Percentiles rank a stretch among this genome's conserved stretches.
phyloP scores from a whole-genome alignment of 2,888 invertebrate genomes.

The Netelia fuscicornis region DNA sequence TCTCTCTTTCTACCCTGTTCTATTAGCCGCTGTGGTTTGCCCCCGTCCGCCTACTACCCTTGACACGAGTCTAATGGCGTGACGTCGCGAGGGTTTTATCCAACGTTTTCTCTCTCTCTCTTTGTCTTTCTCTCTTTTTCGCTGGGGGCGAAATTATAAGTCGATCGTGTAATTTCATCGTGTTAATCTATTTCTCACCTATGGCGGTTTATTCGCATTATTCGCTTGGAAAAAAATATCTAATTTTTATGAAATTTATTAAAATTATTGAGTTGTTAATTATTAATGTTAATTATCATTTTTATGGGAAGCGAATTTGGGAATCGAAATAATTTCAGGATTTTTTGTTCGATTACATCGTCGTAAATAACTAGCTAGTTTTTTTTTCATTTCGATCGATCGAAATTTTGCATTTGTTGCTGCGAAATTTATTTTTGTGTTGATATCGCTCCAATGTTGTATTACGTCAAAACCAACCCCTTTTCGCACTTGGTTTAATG shows the following conservation, averaged over 20 bases:
- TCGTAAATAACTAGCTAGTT: no score
- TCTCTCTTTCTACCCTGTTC: conserved; percentile 38
- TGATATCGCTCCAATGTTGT: neutral
- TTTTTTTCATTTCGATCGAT: no score
- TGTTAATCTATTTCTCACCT: neutral
- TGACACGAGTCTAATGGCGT: conserved; percentile 17
- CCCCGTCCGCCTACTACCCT: conserved; percentile 22
- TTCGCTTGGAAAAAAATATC: neutral
- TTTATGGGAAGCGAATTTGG: no score
- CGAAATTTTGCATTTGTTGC: no score
- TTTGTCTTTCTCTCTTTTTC: neutral
- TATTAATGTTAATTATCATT: no score
- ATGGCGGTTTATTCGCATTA: neutral
- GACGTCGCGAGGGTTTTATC: conserved; percentile 39
- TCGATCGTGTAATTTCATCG: neutral
- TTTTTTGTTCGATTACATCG: no score
- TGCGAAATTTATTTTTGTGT: no score
- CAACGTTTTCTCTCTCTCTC: neutral
- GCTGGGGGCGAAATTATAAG: conserved; percentile 7
- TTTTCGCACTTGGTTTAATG: conserved; percentile 14
- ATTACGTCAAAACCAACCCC: conserved; percentile 25
- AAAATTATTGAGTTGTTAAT: no score
- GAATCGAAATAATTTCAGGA: no score
- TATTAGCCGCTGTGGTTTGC: conserved; percentile 58
- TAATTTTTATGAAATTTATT: no score